Evolutionary conservation across 2,797 vertebrate genomes (phyloP), one percentile per base, ranked within the genome.

Genomic region (Psittacula derbiana): DNA sequence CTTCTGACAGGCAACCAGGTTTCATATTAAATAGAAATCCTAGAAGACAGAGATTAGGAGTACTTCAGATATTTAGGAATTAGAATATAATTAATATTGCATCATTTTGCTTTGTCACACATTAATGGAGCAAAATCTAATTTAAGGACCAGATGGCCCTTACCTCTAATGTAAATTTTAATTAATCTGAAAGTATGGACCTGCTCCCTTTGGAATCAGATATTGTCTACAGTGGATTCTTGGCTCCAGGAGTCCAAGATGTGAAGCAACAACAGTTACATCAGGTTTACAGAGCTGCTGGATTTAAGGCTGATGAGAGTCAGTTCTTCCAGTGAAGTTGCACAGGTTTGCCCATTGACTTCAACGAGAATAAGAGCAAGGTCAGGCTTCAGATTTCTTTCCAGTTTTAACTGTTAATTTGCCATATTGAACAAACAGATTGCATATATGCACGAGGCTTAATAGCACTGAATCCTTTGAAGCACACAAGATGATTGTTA

Each of bases 321-420:
- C 12, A 73, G 7, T 41, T 64, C 50, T 75, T 74, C n/a, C 38
- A 57, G 36, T 30, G 28, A 80, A 64, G 7, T 49, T 36, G 24
- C 30, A 62, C 38, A 53, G 40, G 31, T 84, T 94, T 78, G 10
- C 20, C 23, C 12, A 53, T 12, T 76, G 71, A 74, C 33, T 91
- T 80, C 61, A 71, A 4, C 41, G 49, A 91, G 28, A 80, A 84
- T 17, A 73, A 81, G 19, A 80, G 24, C 16, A 82, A 80, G 47
- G 55, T 70, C 31, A 61, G 47, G 14, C 16, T 72, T 41, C 53
- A 69, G 41, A 72, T 80, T 92, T 93, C 82, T 80, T 97, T 95
- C 52, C n/a, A 65, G 16, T 78, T 89, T 90, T 90, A 91, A n/a
- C 36, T 89, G n/a, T 92, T 91, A 85, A 94, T 96, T 96, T 96